Conservation (phyloP, 2,888 invertebrate genomes). For the Sceliomorpha sp. region DNA sequence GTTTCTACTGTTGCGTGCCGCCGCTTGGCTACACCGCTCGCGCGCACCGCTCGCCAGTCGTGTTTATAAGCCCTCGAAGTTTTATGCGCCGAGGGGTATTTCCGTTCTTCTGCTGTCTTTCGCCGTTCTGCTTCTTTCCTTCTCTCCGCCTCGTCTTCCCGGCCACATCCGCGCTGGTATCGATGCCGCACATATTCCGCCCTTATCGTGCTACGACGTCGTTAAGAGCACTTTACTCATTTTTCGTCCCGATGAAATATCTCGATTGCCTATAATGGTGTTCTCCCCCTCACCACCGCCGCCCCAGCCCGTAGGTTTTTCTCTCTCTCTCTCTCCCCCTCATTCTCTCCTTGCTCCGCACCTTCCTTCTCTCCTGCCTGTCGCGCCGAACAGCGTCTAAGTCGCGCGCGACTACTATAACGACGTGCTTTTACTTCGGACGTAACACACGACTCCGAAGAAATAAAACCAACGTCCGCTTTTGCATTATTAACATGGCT, state of each 20-base stretch:
- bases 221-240: slow-evolving; percentile 56
- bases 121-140: slow-evolving; percentile 27
- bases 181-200: slow-evolving; percentile 43
- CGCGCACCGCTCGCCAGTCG: slow-evolving; percentile 49
- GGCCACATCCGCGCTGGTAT: slow-evolving; percentile 21
- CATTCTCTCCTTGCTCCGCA: background rate
- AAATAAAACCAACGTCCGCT: background rate
- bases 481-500: slow-evolving; percentile 19
- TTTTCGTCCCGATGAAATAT: slow-evolving; percentile 52
- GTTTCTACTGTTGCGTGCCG: slow-evolving; percentile 67
- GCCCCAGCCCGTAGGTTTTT: too few relatives aligned
- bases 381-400: background rate
- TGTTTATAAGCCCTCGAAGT: slow-evolving; percentile 66
- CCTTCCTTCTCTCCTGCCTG: background rate
- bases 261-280: slow-evolving; percentile 43
- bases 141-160: slow-evolving; percentile 2
- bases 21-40: slow-evolving; percentile 35
- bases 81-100: slow-evolving; percentile 61
- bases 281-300: slow-evolving; percentile 11
- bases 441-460: background rate
- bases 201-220: slow-evolving; percentile 56
- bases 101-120: slow-evolving; percentile 37
- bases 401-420: slow-evolving; percentile 3
- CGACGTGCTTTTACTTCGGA: slow-evolving; percentile 1
- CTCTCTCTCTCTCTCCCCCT: slow-evolving; percentile 12